These are phyloP conservation scores for Pogonomyrmex barbatus DNA, from an alignment of 1,140 invertebrate species.

Conservation along the genomic window DNA sequence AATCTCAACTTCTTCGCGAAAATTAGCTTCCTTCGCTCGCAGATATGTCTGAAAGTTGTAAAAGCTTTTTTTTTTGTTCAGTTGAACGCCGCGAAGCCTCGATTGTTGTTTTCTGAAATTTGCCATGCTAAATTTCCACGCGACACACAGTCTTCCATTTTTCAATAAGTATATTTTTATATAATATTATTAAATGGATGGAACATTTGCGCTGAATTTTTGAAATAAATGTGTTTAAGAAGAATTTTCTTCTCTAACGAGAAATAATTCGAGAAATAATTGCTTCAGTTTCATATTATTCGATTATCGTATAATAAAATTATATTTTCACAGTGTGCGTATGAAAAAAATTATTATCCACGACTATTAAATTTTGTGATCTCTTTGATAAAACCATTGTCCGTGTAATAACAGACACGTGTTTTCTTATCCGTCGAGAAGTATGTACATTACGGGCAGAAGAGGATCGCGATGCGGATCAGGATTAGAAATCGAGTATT, in stretches of 20 bases:
- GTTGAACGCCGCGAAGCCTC: background rate
- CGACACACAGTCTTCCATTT: background rate
- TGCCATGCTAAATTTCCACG: background rate
- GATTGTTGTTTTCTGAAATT: constrained; percentile 17
- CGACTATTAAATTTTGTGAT: background rate
- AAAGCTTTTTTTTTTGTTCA: constrained; percentile 6
- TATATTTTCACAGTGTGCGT: too few relatives aligned
- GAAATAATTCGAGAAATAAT: too few relatives aligned
- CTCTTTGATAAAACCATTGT: background rate
- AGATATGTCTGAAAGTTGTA: constrained; percentile 20
- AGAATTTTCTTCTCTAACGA: background rate
- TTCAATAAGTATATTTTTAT: background rate
- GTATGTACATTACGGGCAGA: background rate
- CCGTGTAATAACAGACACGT: background rate
- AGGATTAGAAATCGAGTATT: constrained; percentile 61
- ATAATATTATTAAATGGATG: background rate
- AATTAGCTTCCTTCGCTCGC: constrained; percentile 40
- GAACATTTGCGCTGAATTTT: background rate
- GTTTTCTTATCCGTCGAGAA: background rate
- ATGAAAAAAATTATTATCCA: background rate
- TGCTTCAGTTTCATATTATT: background rate
- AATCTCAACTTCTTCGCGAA: constrained; percentile 44
- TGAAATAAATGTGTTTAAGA: background rate
- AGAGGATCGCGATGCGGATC: constrained; percentile 48
- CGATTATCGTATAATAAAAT: too few relatives aligned